phyloP scores from a whole-genome alignment of 2,888 invertebrate genomes.

The Flabesymbios commensalis region DNA sequence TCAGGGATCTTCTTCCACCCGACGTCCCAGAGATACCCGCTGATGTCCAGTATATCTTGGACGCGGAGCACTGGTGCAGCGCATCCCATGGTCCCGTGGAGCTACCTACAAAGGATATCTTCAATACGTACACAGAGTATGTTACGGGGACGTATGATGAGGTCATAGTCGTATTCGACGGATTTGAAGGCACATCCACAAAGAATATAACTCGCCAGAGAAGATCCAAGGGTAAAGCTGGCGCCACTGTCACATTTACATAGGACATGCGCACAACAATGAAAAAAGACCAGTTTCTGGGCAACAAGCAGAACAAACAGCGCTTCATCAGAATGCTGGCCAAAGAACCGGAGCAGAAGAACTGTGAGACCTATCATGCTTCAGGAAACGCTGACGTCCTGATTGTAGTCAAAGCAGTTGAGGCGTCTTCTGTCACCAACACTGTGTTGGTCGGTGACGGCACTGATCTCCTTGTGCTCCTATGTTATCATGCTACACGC shows the following conservation, averaged over 20 bases:
- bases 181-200: slow-evolving; percentile 34
- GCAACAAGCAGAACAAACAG: slow-evolving; percentile 6
- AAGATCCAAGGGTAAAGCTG: background rate
- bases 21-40: too few relatives aligned
- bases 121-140: too few relatives aligned
- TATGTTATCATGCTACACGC: slow-evolving; percentile 13
- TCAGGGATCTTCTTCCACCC: too few relatives aligned
- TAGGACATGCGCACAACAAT: background rate
- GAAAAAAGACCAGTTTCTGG: slow-evolving; percentile 6
- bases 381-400: slow-evolving; percentile 41
- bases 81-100: too few relatives aligned
- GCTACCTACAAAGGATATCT: too few relatives aligned
- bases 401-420: slow-evolving; percentile 36
- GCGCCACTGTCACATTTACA: background rate
- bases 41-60: too few relatives aligned
- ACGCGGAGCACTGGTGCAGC: too few relatives aligned
- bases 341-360: slow-evolving; percentile 9
- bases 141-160: too few relatives aligned
- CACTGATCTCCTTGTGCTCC: slow-evolving; percentile 41
- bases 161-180: too few relatives aligned
- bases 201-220: slow-evolving; percentile 35
- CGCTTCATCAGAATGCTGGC: background rate
- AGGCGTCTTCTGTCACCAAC: slow-evolving; percentile 3
- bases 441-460: slow-evolving; percentile 41
- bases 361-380: slow-evolving; percentile 27